A percentile compares a stretch with the other conserved stretches of the same genome.
phyloP scores from a whole-genome alignment of 2,888 invertebrate genomes.

The Diploptera punctata region DNA sequence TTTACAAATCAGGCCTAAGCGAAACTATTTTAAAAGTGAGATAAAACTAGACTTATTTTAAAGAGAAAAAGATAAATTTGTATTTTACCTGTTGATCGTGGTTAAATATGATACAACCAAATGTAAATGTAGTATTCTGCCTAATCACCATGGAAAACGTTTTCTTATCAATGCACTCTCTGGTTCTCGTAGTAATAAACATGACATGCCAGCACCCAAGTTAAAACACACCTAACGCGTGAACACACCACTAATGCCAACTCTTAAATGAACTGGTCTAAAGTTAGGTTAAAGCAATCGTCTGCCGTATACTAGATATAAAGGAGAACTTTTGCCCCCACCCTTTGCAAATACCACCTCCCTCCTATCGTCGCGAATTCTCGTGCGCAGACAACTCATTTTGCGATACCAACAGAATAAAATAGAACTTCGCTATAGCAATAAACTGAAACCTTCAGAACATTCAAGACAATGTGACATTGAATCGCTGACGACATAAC shows the following conservation, averaged over 20 bases:
- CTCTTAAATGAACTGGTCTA: background rate
- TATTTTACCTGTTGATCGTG: conserved; percentile 11
- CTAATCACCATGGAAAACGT: conserved; percentile 19
- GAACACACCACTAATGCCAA: background rate
- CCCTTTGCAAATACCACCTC: background rate
- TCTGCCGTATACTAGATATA: conserved; percentile 1
- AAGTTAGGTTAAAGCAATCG: background rate
- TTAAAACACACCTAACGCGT: background rate
- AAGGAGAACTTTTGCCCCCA: background rate
- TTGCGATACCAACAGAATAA: conserved; percentile 9
- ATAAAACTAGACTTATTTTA: no score
- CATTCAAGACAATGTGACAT: no score
- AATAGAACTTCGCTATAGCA: no score
- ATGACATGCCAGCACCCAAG: conserved; percentile 17
- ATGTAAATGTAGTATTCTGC: background rate
- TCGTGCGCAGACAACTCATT: background rate
- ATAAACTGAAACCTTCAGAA: no score
- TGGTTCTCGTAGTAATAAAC: conserved; percentile 1
- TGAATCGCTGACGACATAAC: no score
- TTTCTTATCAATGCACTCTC: background rate
- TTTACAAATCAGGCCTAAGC: no score
- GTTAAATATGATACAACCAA: no score
- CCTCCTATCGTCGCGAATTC: background rate
- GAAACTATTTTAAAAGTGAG: no score
- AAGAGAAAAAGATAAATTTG: no score